Conservation (phyloP, 2,888 invertebrate genomes). For the Rhamphomyia laevipes region DNA sequence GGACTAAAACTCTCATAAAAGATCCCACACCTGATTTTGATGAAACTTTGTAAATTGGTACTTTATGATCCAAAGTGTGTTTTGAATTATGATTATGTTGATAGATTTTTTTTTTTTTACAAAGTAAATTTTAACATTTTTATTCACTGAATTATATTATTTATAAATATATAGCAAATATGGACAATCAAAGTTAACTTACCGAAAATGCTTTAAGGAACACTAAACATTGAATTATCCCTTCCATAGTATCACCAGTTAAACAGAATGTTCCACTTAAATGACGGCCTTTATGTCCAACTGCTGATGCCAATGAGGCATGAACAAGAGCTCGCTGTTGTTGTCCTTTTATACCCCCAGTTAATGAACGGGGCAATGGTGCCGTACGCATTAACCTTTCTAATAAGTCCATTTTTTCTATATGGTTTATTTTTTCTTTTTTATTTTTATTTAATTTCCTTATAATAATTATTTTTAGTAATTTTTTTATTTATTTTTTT, state of each 20-base stretch:
- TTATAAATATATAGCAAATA: too few species aligned
- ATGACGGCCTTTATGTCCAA: slow-evolving; percentile 68
- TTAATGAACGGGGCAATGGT: slow-evolving; percentile 45
- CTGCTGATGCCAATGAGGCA: slow-evolving; percentile 59
- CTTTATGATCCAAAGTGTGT: too few species aligned
- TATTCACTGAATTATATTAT: too few species aligned
- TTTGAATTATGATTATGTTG: too few species aligned
- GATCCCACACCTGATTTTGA: too few species aligned
- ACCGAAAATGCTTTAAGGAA: slow-evolving; percentile 90
- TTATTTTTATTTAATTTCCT: slow-evolving; percentile 3
- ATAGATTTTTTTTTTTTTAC: too few species aligned
- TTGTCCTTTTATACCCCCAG: slow-evolving; percentile 39
- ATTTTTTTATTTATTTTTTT: background rate
- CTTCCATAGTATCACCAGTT: slow-evolving; percentile 86
- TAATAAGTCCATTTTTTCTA: slow-evolving; percentile 68
- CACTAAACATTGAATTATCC: slow-evolving; percentile 84
- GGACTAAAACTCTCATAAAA: too few species aligned
- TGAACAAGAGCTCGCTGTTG: slow-evolving; percentile 59
- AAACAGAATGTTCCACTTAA: slow-evolving; percentile 80
- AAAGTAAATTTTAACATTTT: too few species aligned
- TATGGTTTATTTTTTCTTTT: slow-evolving; percentile 13
- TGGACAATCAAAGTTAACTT: slow-evolving; percentile 37
- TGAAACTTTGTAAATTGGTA: too few species aligned
- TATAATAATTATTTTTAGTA: background rate
- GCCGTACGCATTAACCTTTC: slow-evolving; percentile 66